A percentile compares a stretch with the other conserved stretches of the same genome.
Evolutionary conservation across 2,888 invertebrate species (phyloP).

Genomic region (Diaperis boleti): DNA sequence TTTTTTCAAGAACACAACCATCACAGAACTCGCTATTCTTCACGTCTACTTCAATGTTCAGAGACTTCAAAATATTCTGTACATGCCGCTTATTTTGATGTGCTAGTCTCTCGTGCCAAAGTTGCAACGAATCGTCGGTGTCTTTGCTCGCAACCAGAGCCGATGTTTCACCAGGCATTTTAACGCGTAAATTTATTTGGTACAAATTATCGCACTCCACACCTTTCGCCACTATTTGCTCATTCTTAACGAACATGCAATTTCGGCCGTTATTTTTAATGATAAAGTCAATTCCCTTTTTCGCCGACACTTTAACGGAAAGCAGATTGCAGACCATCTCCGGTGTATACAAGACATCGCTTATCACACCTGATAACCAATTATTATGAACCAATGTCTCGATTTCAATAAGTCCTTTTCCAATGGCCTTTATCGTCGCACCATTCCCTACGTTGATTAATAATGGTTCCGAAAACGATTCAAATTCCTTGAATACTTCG

Average conservation of each 20-base stretch:
- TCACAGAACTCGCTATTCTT: conserved; percentile 42
- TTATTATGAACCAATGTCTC: conserved; percentile 36
- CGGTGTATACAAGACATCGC: conserved; percentile 17
- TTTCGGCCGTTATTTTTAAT: conserved; percentile 15
- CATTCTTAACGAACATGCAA: conserved; percentile 25
- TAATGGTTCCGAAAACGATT: conserved; percentile 23
- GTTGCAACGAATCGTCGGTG: conserved; percentile 51
- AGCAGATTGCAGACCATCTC: conserved; percentile 30
- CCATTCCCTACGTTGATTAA: conserved; percentile 33
- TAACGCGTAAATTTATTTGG: neutral
- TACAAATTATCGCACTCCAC: conserved; percentile 21
- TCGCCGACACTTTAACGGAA: conserved; percentile 31
- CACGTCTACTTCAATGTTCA: conserved; percentile 34
- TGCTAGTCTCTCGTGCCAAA: conserved; percentile 44
- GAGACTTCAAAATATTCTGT: conserved; percentile 4
- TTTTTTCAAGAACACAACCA: conserved; percentile 47
- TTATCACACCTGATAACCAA: conserved; percentile 25
- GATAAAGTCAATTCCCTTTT: conserved; percentile 29
- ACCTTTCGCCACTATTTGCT: conserved; percentile 27
- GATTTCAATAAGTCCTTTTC: conserved; percentile 31
- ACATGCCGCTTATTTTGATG: too few relatives aligned
- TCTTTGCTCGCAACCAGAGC: too few relatives aligned
- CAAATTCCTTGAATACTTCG: conserved; percentile 39
- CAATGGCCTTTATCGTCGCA: conserved; percentile 3
- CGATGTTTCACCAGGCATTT: neutral